Evolutionary conservation across 1,140 invertebrate genomes (phyloP).

Genomic region (Neodiprion fabricii): DNA sequence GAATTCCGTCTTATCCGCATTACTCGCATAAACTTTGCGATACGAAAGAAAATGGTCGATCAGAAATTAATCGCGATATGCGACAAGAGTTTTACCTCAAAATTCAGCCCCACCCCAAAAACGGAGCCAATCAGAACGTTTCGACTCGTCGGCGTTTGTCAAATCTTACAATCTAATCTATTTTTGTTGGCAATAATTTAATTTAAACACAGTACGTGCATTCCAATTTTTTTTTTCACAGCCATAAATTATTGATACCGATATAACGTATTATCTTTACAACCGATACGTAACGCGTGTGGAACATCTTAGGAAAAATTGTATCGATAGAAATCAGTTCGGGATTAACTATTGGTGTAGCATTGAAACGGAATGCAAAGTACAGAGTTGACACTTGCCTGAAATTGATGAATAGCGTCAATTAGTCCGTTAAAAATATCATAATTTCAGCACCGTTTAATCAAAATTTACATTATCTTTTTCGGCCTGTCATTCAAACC

Average conservation of each 20-base stretch:
- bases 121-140: conserved; percentile 20
- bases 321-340: conserved; percentile 4
- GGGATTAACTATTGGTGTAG: neutral
- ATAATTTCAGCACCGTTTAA: neutral
- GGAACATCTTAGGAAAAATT: neutral
- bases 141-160: neutral
- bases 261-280: neutral
- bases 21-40: neutral
- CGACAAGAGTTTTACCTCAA: too few relatives aligned
- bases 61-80: conserved; percentile 11
- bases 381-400: neutral
- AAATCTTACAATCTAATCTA: neutral
- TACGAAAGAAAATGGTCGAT: too few relatives aligned
- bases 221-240: neutral
- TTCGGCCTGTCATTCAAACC: neutral
- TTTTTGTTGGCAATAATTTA: neutral
- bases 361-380: too few relatives aligned
- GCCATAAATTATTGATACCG: conserved; percentile 13
- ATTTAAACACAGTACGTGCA: conserved; percentile 6
- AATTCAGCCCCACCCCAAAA: conserved; percentile 22
- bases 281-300: neutral
- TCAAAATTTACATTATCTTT: neutral
- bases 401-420: neutral
- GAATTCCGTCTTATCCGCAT: neutral
- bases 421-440: neutral